phyloP scores from a whole-genome alignment of 2,797 vertebrate species.

The Cyclopterus lumpus region DNA sequence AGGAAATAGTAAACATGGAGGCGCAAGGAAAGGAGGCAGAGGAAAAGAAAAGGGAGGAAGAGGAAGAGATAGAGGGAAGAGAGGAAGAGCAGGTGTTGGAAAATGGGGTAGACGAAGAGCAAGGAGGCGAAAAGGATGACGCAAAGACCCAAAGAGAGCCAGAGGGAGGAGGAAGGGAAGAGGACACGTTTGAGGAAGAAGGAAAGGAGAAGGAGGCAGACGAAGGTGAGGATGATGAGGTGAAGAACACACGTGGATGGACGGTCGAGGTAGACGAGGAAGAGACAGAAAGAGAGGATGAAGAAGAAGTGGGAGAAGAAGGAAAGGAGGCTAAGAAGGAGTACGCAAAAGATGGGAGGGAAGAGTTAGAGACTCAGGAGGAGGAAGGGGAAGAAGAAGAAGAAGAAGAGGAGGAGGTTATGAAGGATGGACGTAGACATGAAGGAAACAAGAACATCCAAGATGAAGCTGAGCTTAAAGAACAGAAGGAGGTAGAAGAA shows the following conservation, averaged over 20 bases:
- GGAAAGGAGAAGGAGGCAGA: neutral
- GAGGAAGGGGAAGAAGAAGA: too few species aligned
- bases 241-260: neutral
- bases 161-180: neutral
- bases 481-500: neutral
- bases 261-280: neutral
- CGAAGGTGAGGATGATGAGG: neutral
- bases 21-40: neutral
- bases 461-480: neutral
- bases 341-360: neutral
- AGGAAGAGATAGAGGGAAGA: neutral
- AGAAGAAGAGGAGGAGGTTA: neutral
- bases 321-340: neutral
- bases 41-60: neutral
- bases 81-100: neutral
- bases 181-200: neutral
- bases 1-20: neutral
- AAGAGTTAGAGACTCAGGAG: neutral
- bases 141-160: neutral
- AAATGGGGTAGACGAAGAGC: neutral
- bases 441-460: too few species aligned
- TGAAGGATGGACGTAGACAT: neutral
- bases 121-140: neutral
- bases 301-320: neutral
- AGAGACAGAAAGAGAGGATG: neutral